Evolutionary conservation across 2,888 invertebrate genomes (phyloP).

Genomic region (Odontocerum albicorne): DNA sequence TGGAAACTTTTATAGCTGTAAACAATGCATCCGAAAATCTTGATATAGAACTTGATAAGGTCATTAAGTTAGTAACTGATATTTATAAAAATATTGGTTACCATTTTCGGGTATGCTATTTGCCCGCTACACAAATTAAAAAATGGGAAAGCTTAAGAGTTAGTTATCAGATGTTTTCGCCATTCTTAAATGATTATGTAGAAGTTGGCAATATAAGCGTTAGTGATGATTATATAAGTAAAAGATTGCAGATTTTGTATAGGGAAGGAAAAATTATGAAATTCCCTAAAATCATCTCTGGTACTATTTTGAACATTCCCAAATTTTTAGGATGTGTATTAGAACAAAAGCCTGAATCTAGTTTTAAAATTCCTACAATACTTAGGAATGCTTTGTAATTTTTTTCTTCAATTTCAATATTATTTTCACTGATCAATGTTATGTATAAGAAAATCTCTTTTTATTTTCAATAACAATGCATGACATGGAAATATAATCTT

Average conservation of each 20-base stretch:
- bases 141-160: slow-evolving; percentile 69
- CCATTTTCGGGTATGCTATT: slow-evolving; percentile 66
- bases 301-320: slow-evolving; percentile 73
- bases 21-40: slow-evolving; percentile 51
- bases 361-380: slow-evolving; percentile 46
- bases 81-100: slow-evolving; percentile 67
- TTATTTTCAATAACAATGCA: too few relatives aligned
- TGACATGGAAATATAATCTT: too few relatives aligned
- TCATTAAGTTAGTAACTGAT: slow-evolving; percentile 54
- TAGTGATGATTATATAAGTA: slow-evolving; percentile 74
- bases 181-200: slow-evolving; percentile 61
- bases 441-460: too few relatives aligned
- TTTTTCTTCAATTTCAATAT: too few relatives aligned
- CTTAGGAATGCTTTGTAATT: too few relatives aligned
- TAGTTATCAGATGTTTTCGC: slow-evolving; percentile 75
- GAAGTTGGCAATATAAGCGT: slow-evolving; percentile 75
- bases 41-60: slow-evolving; percentile 57
- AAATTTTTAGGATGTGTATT: slow-evolving; percentile 72
- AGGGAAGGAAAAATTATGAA: slow-evolving; percentile 58
- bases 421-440: too few relatives aligned
- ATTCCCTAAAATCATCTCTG: slow-evolving; percentile 71
- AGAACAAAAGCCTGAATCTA: slow-evolving; percentile 59
- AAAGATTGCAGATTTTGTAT: slow-evolving; percentile 73
- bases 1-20: slow-evolving; percentile 66
- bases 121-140: slow-evolving; percentile 63